A percentile compares a stretch with the other conserved stretches of the same genome.
phyloP scores from a whole-genome alignment of 1,140 invertebrate species.

The Cyclargus thomasi region DNA sequence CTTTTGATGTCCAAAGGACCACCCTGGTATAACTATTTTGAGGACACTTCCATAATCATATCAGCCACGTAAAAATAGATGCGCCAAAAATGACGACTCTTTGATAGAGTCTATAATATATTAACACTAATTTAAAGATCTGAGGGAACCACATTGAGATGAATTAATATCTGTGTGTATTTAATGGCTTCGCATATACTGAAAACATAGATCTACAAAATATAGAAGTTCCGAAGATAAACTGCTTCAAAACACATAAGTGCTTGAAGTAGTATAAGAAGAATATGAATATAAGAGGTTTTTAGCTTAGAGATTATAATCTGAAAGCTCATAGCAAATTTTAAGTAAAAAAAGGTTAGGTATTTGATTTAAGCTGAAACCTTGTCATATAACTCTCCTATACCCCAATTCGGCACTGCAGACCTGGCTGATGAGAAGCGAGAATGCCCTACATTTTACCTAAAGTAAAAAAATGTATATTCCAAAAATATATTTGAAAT shows the following conservation, averaged over 20 bases:
- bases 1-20: not conserved
- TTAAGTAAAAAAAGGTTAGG: too few relatives aligned
- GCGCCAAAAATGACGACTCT: slow-evolving; percentile 3
- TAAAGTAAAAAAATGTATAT: too few relatives aligned
- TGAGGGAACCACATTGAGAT: slow-evolving; percentile 31
- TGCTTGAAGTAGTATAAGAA: not conserved
- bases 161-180: slow-evolving; percentile 27
- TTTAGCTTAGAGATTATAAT: too few relatives aligned
- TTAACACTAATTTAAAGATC: slow-evolving; percentile 29
- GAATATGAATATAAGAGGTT: too few relatives aligned
- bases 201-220: not conserved
- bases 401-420: too few relatives aligned
- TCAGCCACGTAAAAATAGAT: not conserved
- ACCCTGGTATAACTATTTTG: not conserved
- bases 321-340: too few relatives aligned
- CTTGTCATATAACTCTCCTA: too few relatives aligned
- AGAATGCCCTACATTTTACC: too few relatives aligned
- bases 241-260: not conserved
- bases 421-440: too few relatives aligned
- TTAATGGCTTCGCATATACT: slow-evolving; percentile 23
- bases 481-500: too few relatives aligned
- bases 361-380: too few relatives aligned
- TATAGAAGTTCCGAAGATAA: not conserved
- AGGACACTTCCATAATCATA: not conserved
- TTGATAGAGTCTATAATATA: slow-evolving; percentile 10